A percentile compares a stretch with the other conserved stretches of the same genome.
These are phyloP conservation scores for Rhea pennata DNA, from an alignment of 2,113 vertebrate species.

Conservation along the genomic window DNA sequence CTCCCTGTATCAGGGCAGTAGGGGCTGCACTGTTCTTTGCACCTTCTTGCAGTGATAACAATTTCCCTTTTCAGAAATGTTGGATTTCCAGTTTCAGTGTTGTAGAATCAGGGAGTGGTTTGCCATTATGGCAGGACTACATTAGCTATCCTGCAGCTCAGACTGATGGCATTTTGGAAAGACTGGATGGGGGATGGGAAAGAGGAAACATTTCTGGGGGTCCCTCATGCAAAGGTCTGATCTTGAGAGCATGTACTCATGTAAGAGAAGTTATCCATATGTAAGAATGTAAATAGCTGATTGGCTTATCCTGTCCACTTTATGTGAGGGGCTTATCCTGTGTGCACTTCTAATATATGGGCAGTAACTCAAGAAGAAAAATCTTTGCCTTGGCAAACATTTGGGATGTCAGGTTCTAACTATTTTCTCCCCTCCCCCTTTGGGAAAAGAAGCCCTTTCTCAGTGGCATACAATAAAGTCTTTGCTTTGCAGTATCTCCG, in stretches of 20 bases:
- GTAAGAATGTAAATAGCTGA: background rate
- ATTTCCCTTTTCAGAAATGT: background rate
- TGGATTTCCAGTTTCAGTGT: background rate
- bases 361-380: background rate
- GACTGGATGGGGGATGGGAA: background rate
- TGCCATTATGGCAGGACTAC: background rate
- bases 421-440: background rate
- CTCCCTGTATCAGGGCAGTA: background rate
- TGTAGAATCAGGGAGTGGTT: background rate
- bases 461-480: background rate
- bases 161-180: background rate
- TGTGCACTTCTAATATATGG: background rate
- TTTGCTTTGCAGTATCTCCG: background rate
- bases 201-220: background rate
- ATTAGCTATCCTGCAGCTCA: background rate
- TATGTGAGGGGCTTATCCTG: background rate
- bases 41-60: background rate
- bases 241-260: background rate
- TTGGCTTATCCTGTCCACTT: background rate
- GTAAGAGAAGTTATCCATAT: background rate
- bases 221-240: background rate
- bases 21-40: background rate
- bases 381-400: background rate
- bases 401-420: background rate
- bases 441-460: conserved; percentile 14